Evolutionary conservation across 1,140 invertebrate species (phyloP).

Genomic region (Parasteatoda tepidariorum): DNA sequence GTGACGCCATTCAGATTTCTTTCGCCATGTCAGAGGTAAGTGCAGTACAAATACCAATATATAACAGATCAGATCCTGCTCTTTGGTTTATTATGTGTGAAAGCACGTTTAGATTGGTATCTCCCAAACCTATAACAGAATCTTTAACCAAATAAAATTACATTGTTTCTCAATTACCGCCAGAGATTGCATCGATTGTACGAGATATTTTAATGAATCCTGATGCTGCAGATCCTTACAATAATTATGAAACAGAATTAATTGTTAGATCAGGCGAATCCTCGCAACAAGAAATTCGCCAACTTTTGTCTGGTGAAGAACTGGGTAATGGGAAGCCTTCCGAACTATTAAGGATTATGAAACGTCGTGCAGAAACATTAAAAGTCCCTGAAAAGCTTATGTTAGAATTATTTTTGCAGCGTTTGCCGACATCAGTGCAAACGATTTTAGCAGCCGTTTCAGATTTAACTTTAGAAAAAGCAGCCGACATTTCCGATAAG

Average conservation of each 20-base stretch:
- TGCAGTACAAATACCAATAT: background rate
- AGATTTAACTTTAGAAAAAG: background rate
- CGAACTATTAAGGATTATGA: background rate
- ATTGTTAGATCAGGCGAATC: background rate
- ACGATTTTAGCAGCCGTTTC: background rate
- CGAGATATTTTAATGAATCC: background rate
- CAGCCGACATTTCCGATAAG: background rate
- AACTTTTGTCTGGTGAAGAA: background rate
- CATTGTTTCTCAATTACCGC: background rate
- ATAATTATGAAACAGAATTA: background rate
- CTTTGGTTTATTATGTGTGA: constrained; percentile 2
- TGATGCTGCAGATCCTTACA: background rate
- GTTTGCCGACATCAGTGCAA: background rate
- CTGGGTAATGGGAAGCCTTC: background rate
- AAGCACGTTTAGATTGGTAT: background rate
- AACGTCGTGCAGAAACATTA: background rate
- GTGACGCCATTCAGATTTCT: too few species aligned
- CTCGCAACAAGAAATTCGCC: background rate
- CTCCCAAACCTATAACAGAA: background rate
- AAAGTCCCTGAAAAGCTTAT: background rate
- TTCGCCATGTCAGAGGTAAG: too few species aligned
- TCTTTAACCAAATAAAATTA: background rate
- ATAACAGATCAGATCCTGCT: background rate
- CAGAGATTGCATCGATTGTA: background rate
- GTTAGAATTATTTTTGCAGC: constrained; percentile 19